Base-by-base conservation (phyloP, 2,888 invertebrate genomes). In the Celastrina argiolus region DNA sequence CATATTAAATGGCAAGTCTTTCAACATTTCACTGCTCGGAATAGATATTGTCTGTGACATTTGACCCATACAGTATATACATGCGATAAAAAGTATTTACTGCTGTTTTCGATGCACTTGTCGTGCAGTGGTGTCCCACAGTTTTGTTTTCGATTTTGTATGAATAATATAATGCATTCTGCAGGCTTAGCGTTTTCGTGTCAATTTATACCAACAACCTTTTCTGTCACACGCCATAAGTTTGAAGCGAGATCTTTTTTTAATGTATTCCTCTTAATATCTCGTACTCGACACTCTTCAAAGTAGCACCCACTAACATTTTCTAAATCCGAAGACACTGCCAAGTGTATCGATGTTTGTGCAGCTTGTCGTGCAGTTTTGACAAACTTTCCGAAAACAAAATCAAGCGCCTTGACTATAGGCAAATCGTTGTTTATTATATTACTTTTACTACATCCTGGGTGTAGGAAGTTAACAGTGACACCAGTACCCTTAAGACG, bases 391-490 rank as follows among this genome's bases (percentile, higher is more conserved):
- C 70, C 51, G 12, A 51, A 51, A 12, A 51, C 12, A 14, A 51
- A 51, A 12, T 71, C 1, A 73, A 61, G 10, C 81, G 18, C 22
- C 1, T 89, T 85, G 66, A 85, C 88, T 75, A 77, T 72, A 1
- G 67, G 51, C 2, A 66, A 39, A 65, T 78, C 1, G 5, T 12
- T 12, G 10, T 51, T 51, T 14, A 5, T 86, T 92, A 95, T 93
- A 51, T 79, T 73, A 0, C 95, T 95, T 74, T 94, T 92, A 45
- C 96, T 94, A 83, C 94, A 91, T 34, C 97, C 97, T 0, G 97
- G 97, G 86, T 97, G 96, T 65, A 97, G 86, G 74, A 94, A 94
- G 79, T 97, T 96, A 0, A 93, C 94, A 0, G 95, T 96, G 0
- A 97, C 94, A 16, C 93, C 93, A 1, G 94, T 93, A 2, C 93